Conservation (phyloP, 2,888 invertebrate species). For the Oxytorus armatus region DNA sequence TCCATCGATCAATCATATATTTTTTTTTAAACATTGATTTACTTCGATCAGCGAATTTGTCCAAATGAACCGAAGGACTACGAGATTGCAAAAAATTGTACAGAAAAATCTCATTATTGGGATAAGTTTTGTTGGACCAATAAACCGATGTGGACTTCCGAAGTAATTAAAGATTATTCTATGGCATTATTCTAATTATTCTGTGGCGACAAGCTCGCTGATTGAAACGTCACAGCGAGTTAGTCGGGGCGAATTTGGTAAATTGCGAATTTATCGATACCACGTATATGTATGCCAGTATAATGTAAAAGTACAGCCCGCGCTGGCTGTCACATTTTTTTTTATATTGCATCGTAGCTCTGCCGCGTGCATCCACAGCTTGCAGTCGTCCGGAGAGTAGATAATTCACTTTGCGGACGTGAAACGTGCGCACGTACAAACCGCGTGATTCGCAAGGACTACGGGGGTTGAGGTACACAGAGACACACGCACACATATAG, state of each 20-base stretch:
- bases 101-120: too few species aligned
- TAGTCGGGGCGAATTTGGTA: slow-evolving; percentile 6
- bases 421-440: slow-evolving; percentile 65
- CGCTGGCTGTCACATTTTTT: slow-evolving; percentile 22
- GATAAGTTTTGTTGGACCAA: too few species aligned
- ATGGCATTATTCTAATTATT: too few species aligned
- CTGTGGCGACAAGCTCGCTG: too few species aligned
- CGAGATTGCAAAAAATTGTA: too few species aligned
- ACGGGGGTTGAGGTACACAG: slow-evolving; percentile 32
- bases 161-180: too few species aligned
- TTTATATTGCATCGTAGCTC: slow-evolving; percentile 36
- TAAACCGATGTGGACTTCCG: too few species aligned
- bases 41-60: too few species aligned
- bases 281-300: not conserved
- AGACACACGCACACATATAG: not conserved
- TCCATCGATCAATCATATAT: too few species aligned
- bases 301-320: slow-evolving; percentile 27
- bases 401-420: slow-evolving; percentile 66
- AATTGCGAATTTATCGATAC: not conserved
- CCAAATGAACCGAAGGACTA: too few species aligned
- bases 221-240: not conserved
- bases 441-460: slow-evolving; percentile 58
- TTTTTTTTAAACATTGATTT: too few species aligned
- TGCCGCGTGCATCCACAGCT: slow-evolving; percentile 51
- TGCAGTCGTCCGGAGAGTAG: slow-evolving; percentile 56